Evolutionary conservation across 2,797 vertebrate genomes (phyloP).

Genomic region (Myripristis murdjan): DNA sequence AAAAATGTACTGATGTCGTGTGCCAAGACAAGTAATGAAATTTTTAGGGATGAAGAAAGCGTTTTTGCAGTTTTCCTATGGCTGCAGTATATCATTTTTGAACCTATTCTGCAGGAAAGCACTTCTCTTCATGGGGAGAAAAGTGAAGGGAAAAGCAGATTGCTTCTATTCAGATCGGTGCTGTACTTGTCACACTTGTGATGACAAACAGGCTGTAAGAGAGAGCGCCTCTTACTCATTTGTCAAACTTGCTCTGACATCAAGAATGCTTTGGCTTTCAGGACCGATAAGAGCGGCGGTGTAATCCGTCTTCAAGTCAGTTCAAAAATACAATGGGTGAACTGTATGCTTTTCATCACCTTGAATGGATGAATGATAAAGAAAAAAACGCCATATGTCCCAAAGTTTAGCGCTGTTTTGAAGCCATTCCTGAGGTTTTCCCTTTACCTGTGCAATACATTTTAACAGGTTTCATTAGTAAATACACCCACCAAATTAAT

Average conservation of each 20-base stretch:
- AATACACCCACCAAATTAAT: neutral
- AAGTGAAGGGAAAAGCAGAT: slow-evolving; percentile 41
- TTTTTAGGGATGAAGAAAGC: slow-evolving; percentile 21
- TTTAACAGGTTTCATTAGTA: too few species aligned
- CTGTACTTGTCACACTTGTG: slow-evolving; percentile 61
- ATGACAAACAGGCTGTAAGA: slow-evolving; percentile 74
- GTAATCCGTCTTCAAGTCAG: slow-evolving; percentile 72
- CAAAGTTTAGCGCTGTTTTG: slow-evolving; percentile 22
- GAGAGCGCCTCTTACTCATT: slow-evolving; percentile 63
- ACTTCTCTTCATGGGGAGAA: neutral
- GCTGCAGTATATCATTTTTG: slow-evolving; percentile 20
- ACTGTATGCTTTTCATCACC: slow-evolving; percentile 72
- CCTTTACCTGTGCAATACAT: neutral
- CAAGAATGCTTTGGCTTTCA: slow-evolving; percentile 70
- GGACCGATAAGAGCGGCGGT: slow-evolving; percentile 63
- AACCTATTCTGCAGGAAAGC: slow-evolving; percentile 8
- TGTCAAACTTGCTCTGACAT: slow-evolving; percentile 71
- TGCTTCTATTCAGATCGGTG: slow-evolving; percentile 54
- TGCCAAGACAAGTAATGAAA: slow-evolving; percentile 10
- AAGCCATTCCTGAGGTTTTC: neutral
- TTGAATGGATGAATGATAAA: slow-evolving; percentile 55
- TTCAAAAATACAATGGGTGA: slow-evolving; percentile 59
- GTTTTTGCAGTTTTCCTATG: slow-evolving; percentile 28
- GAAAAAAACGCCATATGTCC: slow-evolving; percentile 24
- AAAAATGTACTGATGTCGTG: slow-evolving; percentile 24